A percentile compares a stretch with the other conserved stretches of the same genome.
phyloP scores from a whole-genome alignment of 2,888 invertebrate species.

The Nomada ruficornis region DNA sequence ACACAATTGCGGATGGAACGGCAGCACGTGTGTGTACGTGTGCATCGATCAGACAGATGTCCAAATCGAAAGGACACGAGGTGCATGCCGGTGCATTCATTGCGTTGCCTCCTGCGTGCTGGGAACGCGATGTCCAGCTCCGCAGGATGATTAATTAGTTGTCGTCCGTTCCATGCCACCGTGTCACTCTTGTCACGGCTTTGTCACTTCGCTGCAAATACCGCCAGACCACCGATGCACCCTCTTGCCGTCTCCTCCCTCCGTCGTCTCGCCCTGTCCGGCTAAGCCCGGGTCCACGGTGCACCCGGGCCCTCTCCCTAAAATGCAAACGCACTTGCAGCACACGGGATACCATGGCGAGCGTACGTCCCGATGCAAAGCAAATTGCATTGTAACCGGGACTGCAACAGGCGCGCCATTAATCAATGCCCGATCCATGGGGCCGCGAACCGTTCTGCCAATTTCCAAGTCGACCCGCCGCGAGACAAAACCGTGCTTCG shows the following conservation, averaged over 20 bases:
- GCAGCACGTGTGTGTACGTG: neutral
- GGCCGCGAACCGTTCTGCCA: conserved; percentile 79
- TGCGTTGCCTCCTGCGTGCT: conserved; percentile 56
- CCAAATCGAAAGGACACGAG: conserved; percentile 72
- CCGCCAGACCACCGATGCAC: conserved; percentile 59
- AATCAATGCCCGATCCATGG: conserved; percentile 83
- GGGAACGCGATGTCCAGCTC: conserved; percentile 60
- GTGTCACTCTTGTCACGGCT: conserved; percentile 84
- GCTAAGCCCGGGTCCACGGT: neutral
- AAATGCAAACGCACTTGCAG: conserved; percentile 56
- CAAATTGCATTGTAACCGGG: conserved; percentile 84
- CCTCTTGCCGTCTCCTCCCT: conserved; percentile 13
- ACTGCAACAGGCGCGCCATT: conserved; percentile 84
- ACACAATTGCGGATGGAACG: conserved; percentile 50
- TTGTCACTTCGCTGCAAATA: conserved; percentile 83
- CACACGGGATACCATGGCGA: conserved; percentile 20
- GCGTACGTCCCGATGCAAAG: conserved; percentile 70
- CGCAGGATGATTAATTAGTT: conserved; percentile 84
- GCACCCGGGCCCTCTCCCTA: conserved; percentile 11
- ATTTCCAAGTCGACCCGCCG: conserved; percentile 75
- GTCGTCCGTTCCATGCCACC: conserved; percentile 83
- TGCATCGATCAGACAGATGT: conserved; percentile 57
- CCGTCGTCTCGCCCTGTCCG: conserved; percentile 18
- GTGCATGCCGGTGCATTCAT: conserved; percentile 80
- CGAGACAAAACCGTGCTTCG: conserved; percentile 50